Percentiles rank a stretch among this genome's conserved stretches.
Conservation (phyloP, 2,888 invertebrate species). For the Macrosiphum euphorbiae region DNA sequence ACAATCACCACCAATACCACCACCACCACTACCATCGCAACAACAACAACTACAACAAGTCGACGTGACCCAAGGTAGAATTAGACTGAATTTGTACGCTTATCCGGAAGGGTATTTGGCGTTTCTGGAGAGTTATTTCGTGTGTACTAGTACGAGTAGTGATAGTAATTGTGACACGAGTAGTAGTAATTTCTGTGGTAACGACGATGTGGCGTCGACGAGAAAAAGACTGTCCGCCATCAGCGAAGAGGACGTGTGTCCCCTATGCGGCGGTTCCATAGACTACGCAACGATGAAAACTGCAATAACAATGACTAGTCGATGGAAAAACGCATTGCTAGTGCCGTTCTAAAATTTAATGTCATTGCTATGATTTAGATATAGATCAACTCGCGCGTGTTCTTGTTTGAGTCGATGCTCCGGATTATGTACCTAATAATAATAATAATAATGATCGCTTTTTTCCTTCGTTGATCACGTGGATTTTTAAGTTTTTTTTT, state of each 20-base stretch:
- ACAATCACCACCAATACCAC: neutral
- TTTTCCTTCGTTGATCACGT: neutral
- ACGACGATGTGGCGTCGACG: neutral
- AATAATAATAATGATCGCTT: neutral
- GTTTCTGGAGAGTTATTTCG: conserved; percentile 56
- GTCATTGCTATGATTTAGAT: neutral
- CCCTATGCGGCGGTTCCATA: conserved; percentile 46
- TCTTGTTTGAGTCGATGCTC: neutral
- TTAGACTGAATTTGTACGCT: conserved; percentile 62
- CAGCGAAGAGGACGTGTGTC: conserved; percentile 56
- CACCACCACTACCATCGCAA: neutral
- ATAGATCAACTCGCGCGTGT: neutral
- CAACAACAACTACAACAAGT: conserved; percentile 22
- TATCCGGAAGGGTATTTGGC: conserved; percentile 47
- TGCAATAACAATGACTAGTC: neutral
- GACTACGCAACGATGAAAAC: conserved; percentile 38
- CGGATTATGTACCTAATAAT: neutral
- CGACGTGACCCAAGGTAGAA: conserved; percentile 62
- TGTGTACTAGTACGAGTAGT: neutral
- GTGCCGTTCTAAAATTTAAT: conserved; percentile 28
- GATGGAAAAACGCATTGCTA: conserved; percentile 52
- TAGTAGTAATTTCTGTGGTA: neutral
- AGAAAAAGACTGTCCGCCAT: conserved; percentile 58
- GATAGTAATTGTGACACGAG: neutral
- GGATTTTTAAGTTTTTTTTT: neutral